Evolutionary conservation across 2,888 invertebrate genomes (phyloP).

Genomic region (Cancer borealis): DNA sequence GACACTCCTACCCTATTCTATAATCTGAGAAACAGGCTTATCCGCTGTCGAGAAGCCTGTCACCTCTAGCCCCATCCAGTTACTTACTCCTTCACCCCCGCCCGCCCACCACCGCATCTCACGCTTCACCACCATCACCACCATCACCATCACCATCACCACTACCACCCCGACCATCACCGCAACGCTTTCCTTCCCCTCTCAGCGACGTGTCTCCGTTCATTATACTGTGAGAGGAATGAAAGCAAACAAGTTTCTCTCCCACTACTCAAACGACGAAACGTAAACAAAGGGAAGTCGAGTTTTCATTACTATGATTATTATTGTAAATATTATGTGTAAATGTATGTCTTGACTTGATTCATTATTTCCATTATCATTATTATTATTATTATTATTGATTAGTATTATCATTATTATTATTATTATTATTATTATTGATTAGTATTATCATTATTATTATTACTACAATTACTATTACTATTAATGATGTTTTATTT

Average conservation of each 20-base stretch:
- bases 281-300: neutral
- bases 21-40: neutral
- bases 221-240: neutral
- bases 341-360: neutral
- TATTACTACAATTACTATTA: no score
- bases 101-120: neutral
- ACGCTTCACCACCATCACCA: neutral
- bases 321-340: neutral
- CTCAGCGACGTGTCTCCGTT: neutral
- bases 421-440: neutral
- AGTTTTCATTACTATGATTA: neutral
- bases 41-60: neutral
- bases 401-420: neutral
- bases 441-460: neutral
- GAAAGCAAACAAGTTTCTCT: neutral
- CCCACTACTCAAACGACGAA: neutral
- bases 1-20: neutral
- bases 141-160: neutral
- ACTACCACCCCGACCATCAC: no score
- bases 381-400: no score
- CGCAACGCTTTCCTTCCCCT: neutral
- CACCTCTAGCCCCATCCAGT: neutral
- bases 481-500: neutral
- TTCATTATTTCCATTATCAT: neutral
- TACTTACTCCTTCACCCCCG: neutral